Percentiles rank a stretch among this genome's conserved stretches.
Conservation (phyloP, 1,140 invertebrate genomes). For the Schlechtendalia chinensis region DNA sequence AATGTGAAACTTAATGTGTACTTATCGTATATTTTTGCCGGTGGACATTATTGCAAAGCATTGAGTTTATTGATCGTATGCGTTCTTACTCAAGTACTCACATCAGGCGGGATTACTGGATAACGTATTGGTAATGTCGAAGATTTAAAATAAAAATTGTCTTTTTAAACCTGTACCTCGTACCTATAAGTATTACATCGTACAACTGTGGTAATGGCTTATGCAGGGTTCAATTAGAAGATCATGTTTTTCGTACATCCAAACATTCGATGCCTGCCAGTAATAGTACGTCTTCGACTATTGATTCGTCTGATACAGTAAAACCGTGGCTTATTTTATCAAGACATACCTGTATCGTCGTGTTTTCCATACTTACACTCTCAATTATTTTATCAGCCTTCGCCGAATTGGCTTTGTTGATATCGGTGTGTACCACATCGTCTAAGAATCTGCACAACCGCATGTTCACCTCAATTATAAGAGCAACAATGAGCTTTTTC, state of each 20-base stretch:
- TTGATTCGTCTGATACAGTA: neutral
- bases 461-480: slow-evolving; percentile 79
- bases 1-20: slow-evolving; percentile 62
- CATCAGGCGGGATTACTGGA: slow-evolving; percentile 75
- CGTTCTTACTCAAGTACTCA: slow-evolving; percentile 66
- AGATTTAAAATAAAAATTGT: too few relatives aligned
- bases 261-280: neutral
- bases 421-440: slow-evolving; percentile 74
- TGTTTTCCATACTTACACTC: slow-evolving; percentile 65
- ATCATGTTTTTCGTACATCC: slow-evolving; percentile 50
- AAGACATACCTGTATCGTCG: slow-evolving; percentile 59
- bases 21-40: slow-evolving; percentile 67
- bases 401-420: slow-evolving; percentile 69
- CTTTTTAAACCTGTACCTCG: too few relatives aligned
- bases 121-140: slow-evolving; percentile 72
- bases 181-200: neutral
- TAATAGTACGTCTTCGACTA: neutral
- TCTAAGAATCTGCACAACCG: slow-evolving; percentile 77
- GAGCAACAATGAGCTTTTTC: slow-evolving; percentile 84
- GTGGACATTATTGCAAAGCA: slow-evolving; percentile 64
- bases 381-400: slow-evolving; percentile 63
- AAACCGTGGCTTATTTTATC: neutral
- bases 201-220: too few relatives aligned
- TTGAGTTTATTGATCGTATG: slow-evolving; percentile 62
- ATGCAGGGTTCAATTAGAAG: slow-evolving; percentile 59